Conservation (phyloP, 2,797 vertebrate genomes). For the Coluber constrictor region DNA sequence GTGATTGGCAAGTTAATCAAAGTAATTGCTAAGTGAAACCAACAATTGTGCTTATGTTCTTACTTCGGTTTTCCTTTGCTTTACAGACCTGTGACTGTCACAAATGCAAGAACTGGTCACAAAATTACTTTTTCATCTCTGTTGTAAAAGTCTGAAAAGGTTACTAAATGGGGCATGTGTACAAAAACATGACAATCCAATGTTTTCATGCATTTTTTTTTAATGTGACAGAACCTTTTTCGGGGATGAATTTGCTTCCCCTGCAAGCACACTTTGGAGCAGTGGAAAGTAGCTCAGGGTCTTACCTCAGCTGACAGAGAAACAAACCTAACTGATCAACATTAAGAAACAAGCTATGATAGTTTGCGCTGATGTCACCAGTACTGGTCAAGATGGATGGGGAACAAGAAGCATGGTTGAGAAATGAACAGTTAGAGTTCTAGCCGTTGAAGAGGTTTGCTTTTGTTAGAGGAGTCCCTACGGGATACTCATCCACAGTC, state of each 20-base stretch:
- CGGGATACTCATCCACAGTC: background rate
- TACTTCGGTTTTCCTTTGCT: background rate
- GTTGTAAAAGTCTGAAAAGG: background rate
- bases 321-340: background rate
- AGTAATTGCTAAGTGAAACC: background rate
- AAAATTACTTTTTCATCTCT: background rate
- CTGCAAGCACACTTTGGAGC: background rate
- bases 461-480: background rate
- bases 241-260: background rate
- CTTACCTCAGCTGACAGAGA: background rate
- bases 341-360: no score
- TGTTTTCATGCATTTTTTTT: background rate
- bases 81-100: background rate
- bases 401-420: background rate
- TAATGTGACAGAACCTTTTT: background rate
- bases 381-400: background rate
- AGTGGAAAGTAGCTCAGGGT: background rate
- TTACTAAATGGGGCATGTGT: background rate
- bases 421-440: background rate
- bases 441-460: no score
- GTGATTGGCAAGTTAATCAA: background rate
- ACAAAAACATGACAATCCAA: background rate
- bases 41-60: background rate
- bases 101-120: background rate
- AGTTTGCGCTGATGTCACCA: background rate